Evolutionary conservation across 2,797 vertebrate genomes (phyloP).

Genomic region (Anas capensis): DNA sequence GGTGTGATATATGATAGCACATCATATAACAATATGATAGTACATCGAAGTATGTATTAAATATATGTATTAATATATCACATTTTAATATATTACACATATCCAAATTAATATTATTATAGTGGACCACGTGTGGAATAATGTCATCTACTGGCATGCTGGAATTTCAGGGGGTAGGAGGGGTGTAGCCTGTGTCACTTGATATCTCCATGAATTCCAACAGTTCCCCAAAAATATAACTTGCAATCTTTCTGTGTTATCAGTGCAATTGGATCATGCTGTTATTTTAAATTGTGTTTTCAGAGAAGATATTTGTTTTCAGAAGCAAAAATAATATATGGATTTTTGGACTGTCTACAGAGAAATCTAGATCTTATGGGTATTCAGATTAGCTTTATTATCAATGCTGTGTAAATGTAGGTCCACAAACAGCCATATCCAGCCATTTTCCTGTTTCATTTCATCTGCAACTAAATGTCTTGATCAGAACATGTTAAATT

Average conservation of each 20-base stretch:
- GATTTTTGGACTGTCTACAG: not conserved
- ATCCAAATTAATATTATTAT: not conserved
- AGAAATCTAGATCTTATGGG: not conserved
- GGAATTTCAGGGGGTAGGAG: not conserved
- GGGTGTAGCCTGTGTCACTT: not conserved
- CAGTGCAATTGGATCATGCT: not conserved
- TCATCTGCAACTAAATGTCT: not conserved
- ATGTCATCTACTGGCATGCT: not conserved
- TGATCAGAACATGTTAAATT: not conserved
- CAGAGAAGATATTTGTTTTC: not conserved
- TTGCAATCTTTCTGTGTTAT: not conserved
- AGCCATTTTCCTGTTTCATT: not conserved
- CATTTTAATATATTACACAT: not conserved
- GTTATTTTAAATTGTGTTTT: not conserved
- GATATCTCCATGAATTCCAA: not conserved
- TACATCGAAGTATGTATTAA: not conserved
- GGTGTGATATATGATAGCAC: not conserved
- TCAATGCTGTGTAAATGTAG: fast-evolving
- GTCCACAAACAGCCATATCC: not conserved
- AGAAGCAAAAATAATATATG: not conserved
- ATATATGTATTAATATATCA: not conserved
- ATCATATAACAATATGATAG: too few species aligned
- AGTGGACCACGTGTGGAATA: fast-evolving
- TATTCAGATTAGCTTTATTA: not conserved
- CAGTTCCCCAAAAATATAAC: not conserved